These are phyloP conservation scores for Ptychochromis oligacanthus DNA, from an alignment of 2,113 vertebrate species.

Conservation along the genomic window DNA sequence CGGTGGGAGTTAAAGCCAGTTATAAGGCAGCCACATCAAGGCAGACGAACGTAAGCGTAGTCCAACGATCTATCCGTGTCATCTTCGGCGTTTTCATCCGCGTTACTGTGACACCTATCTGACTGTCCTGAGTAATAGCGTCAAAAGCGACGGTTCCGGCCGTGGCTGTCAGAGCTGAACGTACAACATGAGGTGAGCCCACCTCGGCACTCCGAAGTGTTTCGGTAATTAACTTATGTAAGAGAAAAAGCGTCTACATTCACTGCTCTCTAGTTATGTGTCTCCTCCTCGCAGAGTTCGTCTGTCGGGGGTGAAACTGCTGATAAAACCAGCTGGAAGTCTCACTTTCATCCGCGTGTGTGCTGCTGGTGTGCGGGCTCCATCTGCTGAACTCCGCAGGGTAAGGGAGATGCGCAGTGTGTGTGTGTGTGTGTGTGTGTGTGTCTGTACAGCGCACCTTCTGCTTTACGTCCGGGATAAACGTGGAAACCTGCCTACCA, in stretches of 20 bases:
- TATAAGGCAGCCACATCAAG: not conserved
- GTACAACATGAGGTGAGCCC: no score
- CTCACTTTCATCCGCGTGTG: conserved; percentile 39
- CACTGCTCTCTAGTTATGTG: conserved; percentile 21
- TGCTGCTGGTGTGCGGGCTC: conserved; percentile 65
- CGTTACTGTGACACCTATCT: not conserved
- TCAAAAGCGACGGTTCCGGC: not conserved
- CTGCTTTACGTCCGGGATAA: not conserved
- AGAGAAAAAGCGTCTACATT: not conserved
- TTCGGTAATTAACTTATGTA: not conserved
- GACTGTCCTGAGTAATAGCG: not conserved
- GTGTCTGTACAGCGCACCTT: not conserved
- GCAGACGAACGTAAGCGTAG: not conserved
- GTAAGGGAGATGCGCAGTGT: conserved; percentile 7
- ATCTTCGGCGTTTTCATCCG: not conserved
- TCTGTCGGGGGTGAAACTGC: conserved; percentile 24
- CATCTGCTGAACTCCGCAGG: conserved; percentile 64
- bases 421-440: not conserved
- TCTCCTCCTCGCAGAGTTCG: not conserved
- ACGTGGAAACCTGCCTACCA: not conserved
- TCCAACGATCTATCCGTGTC: not conserved
- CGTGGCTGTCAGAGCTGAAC: not conserved
- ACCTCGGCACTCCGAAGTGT: not conserved
- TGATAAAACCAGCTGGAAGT: conserved; percentile 29
- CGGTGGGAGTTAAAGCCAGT: not conserved